These are phyloP conservation scores for Dicrurus megarhynchus DNA, from an alignment of 2,113 vertebrate genomes.

Conservation along the genomic window DNA sequence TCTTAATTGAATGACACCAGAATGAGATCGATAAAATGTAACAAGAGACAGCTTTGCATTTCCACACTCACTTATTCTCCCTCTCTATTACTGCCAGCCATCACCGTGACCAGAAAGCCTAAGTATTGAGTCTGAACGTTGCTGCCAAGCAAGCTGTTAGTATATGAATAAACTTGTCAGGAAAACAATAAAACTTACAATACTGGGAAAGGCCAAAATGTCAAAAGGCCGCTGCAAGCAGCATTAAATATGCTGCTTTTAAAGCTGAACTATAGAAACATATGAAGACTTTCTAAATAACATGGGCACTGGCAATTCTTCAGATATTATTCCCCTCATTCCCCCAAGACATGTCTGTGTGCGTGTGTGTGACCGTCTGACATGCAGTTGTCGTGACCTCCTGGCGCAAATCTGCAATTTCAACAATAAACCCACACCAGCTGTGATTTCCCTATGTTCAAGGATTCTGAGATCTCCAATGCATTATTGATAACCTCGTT, in stretches of 20 bases:
- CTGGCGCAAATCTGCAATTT: conserved; percentile 55
- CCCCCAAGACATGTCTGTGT: conserved; percentile 22
- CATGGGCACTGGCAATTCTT: conserved; percentile 12
- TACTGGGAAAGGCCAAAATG: conserved; percentile 30
- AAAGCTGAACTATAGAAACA: conserved; percentile 29
- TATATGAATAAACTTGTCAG: conserved; percentile 76
- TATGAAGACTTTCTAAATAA: conserved; percentile 50
- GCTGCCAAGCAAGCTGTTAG: conserved; percentile 71
- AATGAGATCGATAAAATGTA: conserved; percentile 81
- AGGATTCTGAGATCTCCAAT: conserved; percentile 64
- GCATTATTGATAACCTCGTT: conserved; percentile 78
- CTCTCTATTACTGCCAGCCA: conserved; percentile 71
- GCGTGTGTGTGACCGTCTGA: conserved; percentile 32
- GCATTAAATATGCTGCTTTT: conserved; percentile 58
- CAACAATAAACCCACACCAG: conserved; percentile 55
- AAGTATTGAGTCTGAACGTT: conserved; percentile 61
- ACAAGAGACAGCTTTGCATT: conserved; percentile 82
- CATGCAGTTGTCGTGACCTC: conserved; percentile 49
- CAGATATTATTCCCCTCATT: background rate
- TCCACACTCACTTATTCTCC: conserved; percentile 77
- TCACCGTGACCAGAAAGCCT: conserved; percentile 77
- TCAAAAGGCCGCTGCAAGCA: conserved; percentile 62
- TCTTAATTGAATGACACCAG: conserved; percentile 84
- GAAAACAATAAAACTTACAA: conserved; percentile 69
- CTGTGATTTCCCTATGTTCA: conserved; percentile 49